phyloP scores from a whole-genome alignment of 2,888 invertebrate genomes.

The Coenonympha arcania region DNA sequence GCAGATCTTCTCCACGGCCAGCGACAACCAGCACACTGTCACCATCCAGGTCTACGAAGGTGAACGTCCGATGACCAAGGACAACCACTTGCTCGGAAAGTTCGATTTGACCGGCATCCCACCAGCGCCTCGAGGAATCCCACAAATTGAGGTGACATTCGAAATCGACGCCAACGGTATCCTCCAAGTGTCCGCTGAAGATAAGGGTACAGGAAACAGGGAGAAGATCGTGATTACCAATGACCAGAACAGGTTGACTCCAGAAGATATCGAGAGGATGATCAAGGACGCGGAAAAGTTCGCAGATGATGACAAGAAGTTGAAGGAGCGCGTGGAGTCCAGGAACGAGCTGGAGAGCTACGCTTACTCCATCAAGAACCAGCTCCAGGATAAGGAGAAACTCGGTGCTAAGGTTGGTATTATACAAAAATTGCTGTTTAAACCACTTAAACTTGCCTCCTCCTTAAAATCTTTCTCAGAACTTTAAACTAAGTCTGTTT shows the following conservation, averaged over 20 bases:
- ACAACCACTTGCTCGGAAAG: conserved; percentile 98
- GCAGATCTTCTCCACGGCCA: conserved; percentile 99
- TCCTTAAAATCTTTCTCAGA: no score
- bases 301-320: conserved; percentile 98
- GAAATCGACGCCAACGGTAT: conserved; percentile 97
- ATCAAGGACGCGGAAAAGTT: conserved; percentile 99
- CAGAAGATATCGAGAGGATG: conserved; percentile 99
- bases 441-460: no score
- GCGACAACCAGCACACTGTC: conserved; percentile 99
- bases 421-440: neutral
- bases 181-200: conserved; percentile 96
- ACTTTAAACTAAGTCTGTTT: no score
- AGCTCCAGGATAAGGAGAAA: conserved; percentile 96
- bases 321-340: conserved; percentile 95
- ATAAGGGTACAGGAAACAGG: conserved; percentile 98
- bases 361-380: conserved; percentile 98
- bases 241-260: conserved; percentile 96
- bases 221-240: conserved; percentile 99
- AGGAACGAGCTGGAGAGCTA: conserved; percentile 98
- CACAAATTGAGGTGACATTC: conserved; percentile 95
- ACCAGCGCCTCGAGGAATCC: conserved; percentile 93
- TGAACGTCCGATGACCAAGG: conserved; percentile 99
- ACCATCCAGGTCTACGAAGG: conserved; percentile 99
- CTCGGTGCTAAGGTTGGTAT: conserved; percentile 85
- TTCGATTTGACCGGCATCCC: conserved; percentile 98